A percentile compares a stretch with the other conserved stretches of the same genome.
Conservation (phyloP, 1,140 invertebrate species). For the Drosophila quadrilineata region DNA sequence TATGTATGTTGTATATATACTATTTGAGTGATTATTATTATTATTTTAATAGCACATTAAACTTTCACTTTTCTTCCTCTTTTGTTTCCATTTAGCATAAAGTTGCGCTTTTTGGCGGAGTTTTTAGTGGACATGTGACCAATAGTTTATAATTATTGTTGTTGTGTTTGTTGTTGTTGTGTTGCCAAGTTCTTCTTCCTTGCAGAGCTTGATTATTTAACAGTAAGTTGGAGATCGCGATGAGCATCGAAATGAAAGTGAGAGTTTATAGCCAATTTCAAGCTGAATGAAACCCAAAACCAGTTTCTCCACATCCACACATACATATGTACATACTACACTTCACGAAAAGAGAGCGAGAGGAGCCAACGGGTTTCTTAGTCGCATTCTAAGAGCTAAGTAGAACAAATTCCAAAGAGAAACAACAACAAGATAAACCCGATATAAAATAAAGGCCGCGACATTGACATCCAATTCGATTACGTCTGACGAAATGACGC, state of each 20-base stretch:
- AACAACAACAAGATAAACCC: background rate
- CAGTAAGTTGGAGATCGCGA: too few species aligned
- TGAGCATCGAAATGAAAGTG: slow-evolving; percentile 6
- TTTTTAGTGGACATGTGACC: slow-evolving; percentile 24
- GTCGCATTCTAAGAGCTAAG: slow-evolving; percentile 19
- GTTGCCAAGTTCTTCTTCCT: too few species aligned
- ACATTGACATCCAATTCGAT: slow-evolving; percentile 36
- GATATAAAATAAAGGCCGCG: slow-evolving; percentile 8
- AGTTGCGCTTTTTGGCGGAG: slow-evolving; percentile 25
- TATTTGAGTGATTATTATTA: slow-evolving; percentile 25
- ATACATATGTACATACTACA: too few species aligned
- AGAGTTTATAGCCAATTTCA: slow-evolving; percentile 1
- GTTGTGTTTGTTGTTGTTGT: too few species aligned
- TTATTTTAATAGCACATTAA: slow-evolving; percentile 67
- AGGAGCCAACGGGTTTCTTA: background rate
- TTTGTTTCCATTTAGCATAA: slow-evolving; percentile 58
- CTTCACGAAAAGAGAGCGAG: background rate
- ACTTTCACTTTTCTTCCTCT: slow-evolving; percentile 81
- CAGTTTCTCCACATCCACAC: slow-evolving; percentile 8
- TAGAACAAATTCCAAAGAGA: slow-evolving; percentile 26
- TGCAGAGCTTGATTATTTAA: too few species aligned
- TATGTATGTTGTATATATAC: slow-evolving; percentile 32
- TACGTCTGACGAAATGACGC: background rate
- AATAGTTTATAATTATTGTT: too few species aligned
- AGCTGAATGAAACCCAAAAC: slow-evolving; percentile 32